Conservation (phyloP, 2,113 vertebrate genomes). For the Tupaia chinensis region DNA sequence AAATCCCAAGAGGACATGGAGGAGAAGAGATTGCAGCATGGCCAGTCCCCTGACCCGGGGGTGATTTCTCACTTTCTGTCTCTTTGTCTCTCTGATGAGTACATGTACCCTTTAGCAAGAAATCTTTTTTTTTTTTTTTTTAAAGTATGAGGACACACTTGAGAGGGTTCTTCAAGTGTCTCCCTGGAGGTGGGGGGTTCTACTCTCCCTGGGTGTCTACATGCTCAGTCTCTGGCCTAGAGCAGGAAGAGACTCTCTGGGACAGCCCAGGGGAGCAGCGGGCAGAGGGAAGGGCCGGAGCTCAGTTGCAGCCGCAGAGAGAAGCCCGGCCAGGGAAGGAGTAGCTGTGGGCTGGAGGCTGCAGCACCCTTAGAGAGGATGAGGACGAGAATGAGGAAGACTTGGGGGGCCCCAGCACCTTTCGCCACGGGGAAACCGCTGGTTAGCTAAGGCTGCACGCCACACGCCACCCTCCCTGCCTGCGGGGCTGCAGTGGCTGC, state of each 20-base stretch:
- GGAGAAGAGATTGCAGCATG: too few relatives aligned
- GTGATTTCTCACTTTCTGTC: too few relatives aligned
- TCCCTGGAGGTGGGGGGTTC: neutral
- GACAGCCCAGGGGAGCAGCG: neutral
- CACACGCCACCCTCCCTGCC: neutral
- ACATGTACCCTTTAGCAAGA: too few relatives aligned
- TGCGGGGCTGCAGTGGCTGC: neutral
- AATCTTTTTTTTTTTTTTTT: neutral
- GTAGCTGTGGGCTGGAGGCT: neutral
- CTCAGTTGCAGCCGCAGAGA: neutral
- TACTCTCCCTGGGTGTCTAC: neutral
- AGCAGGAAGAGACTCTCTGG: neutral
- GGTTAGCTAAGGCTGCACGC: accelerated
- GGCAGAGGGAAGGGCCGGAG: neutral
- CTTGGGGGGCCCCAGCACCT: neutral
- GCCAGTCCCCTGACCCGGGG: too few relatives aligned
- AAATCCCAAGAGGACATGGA: too few relatives aligned
- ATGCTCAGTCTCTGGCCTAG: neutral
- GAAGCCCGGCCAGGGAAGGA: neutral
- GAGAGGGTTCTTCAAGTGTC: neutral
- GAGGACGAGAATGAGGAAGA: neutral
- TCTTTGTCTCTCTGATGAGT: too few relatives aligned
- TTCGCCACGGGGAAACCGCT: neutral
- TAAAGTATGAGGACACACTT: neutral
- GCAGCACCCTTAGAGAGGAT: neutral